Evolutionary conservation across 1,140 invertebrate genomes (phyloP).

Genomic region (Heliothis subflexa): DNA sequence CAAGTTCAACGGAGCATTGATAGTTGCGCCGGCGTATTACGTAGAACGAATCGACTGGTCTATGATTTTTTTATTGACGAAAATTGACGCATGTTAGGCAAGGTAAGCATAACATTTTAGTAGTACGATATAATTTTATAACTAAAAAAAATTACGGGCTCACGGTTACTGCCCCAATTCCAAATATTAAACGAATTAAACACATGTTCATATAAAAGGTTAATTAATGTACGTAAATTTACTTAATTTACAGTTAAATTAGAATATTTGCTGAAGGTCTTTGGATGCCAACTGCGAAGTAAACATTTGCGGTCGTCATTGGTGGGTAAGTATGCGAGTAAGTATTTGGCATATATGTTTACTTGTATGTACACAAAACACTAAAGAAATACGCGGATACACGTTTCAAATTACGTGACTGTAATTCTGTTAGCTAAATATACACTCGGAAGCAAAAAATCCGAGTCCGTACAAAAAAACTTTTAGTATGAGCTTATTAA

Average conservation of each 20-base stretch:
- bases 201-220: not conserved
- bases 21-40: constrained; percentile 19
- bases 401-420: too few species aligned
- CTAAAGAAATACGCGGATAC: too few species aligned
- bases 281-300: not conserved
- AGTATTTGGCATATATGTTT: too few species aligned
- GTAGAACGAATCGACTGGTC: not conserved
- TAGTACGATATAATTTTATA: not conserved
- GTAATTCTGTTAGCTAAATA: too few species aligned
- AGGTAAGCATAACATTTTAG: not conserved
- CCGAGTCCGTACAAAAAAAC: too few species aligned
- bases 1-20: constrained; percentile 32
- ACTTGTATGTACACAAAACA: not conserved
- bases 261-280: constrained; percentile 14
- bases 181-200: not conserved
- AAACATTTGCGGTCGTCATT: not conserved
- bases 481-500: too few species aligned
- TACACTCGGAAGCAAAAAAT: too few species aligned
- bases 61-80: constrained; percentile 8
- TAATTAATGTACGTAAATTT: constrained; percentile 13
- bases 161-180: not conserved
- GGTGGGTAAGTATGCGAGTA: not conserved
- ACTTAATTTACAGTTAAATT: constrained; percentile 1
- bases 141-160: too few species aligned
- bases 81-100: not conserved